phyloP scores from a whole-genome alignment of 2,888 invertebrate species.

The Leptopilina syphax region DNA sequence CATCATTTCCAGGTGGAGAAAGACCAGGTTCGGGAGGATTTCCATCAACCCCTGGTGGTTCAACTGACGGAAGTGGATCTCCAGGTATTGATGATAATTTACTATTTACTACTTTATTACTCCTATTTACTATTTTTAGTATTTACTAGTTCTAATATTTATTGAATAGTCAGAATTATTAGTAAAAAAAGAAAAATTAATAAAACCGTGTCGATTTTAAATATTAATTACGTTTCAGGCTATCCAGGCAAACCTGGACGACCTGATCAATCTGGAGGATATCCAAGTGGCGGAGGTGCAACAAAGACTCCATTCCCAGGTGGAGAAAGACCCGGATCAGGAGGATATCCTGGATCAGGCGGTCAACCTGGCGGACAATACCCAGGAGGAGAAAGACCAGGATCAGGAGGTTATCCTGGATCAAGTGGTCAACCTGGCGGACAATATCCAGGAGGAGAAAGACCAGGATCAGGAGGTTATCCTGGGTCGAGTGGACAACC shows the following conservation, averaged over 20 bases:
- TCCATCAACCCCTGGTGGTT: neutral
- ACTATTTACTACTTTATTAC: no score
- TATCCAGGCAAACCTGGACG: conserved; percentile 42
- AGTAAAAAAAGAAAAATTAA: no score
- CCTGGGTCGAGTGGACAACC: conserved; percentile 21
- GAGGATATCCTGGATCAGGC: conserved; percentile 48
- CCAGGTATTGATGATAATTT: no score
- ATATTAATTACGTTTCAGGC: neutral
- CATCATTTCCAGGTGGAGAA: neutral
- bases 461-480: conserved; percentile 34
- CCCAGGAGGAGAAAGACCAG: conserved; percentile 53
- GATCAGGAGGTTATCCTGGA: conserved; percentile 37
- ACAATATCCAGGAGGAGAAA: conserved; percentile 60
- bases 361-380: conserved; percentile 62
- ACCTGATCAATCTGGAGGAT: conserved; percentile 1
- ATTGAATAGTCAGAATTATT: no score
- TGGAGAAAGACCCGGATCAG: conserved; percentile 35
- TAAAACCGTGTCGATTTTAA: no score
- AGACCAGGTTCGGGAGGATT: neutral
- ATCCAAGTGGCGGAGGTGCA: conserved; percentile 48
- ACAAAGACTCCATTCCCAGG: conserved; percentile 27
- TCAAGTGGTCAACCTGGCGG: conserved; percentile 56
- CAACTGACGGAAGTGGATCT: conserved; percentile 33
- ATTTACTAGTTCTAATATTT: no score
- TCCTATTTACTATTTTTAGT: no score